phyloP scores from a whole-genome alignment of 2,888 invertebrate genomes.

The Ophion slaviceki region DNA sequence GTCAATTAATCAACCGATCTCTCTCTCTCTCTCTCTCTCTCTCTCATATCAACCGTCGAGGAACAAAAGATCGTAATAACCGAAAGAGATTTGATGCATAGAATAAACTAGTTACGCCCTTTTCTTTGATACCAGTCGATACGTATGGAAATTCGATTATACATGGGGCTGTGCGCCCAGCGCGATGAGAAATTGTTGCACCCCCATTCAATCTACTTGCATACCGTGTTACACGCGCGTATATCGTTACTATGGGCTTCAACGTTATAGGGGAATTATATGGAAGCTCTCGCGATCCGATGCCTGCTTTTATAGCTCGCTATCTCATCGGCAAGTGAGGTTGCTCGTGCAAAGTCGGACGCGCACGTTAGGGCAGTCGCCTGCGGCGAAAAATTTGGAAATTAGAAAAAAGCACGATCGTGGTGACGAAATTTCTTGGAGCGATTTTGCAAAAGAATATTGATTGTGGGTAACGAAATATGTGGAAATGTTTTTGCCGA shows the following conservation, averaged over 20 bases:
- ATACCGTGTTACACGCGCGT: not conserved
- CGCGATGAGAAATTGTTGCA: conserved; percentile 45
- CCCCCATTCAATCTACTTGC: not conserved
- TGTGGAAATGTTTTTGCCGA: too few species aligned
- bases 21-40: not conserved
- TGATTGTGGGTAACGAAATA: too few species aligned
- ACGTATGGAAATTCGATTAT: conserved; percentile 56
- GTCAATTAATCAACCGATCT: too few species aligned
- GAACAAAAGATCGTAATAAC: not conserved
- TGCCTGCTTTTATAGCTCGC: conserved; percentile 41
- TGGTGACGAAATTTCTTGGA: too few species aligned
- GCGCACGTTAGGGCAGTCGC: too few species aligned
- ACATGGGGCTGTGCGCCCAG: conserved; percentile 44
- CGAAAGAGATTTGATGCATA: not conserved
- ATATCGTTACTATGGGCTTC: conserved; percentile 19
- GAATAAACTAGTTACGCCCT: conserved; percentile 3
- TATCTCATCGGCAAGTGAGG: conserved; percentile 6
- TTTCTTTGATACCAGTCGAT: conserved; percentile 20
- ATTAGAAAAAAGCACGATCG: too few species aligned
- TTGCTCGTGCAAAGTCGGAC: not conserved
- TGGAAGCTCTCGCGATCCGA: conserved; percentile 46
- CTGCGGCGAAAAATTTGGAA: too few species aligned
- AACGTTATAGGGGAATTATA: conserved; percentile 47
- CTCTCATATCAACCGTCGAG: not conserved
- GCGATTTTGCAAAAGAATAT: too few species aligned